A percentile compares a stretch with the other conserved stretches of the same genome.
Evolutionary conservation across 2,888 invertebrate species (phyloP).

Genomic region (Petrophora chlorosata): DNA sequence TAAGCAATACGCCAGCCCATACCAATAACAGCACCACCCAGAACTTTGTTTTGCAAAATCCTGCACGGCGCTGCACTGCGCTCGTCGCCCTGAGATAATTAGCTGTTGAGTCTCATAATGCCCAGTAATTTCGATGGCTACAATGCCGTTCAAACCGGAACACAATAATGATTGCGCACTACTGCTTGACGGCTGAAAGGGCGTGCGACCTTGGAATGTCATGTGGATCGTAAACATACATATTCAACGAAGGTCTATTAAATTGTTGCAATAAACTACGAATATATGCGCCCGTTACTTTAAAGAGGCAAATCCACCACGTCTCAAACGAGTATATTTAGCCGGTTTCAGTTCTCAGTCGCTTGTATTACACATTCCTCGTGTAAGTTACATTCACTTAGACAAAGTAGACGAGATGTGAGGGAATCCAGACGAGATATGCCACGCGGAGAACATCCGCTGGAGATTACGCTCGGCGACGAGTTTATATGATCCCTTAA

Average conservation of each 20-base stretch:
- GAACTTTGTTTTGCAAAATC: too few species aligned
- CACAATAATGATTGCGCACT: too few species aligned
- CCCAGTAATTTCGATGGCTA: too few species aligned
- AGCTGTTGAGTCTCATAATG: too few species aligned
- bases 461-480: conserved; percentile 12
- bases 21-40: too few species aligned
- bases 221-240: conserved; percentile 23
- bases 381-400: conserved; percentile 45
- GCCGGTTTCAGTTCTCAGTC: conserved; percentile 25
- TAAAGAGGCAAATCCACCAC: conserved; percentile 14
- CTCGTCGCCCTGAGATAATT: too few species aligned
- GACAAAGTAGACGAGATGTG: conserved; percentile 47
- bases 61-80: too few species aligned
- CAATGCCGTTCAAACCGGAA: too few species aligned
- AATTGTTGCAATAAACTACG: conserved; percentile 29
- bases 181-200: too few species aligned
- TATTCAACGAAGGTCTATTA: conserved; percentile 23
- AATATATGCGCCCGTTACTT: conserved; percentile 16
- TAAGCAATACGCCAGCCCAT: too few species aligned
- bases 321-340: conserved; percentile 25
- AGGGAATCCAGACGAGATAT: conserved; percentile 41
- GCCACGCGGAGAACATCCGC: conserved; percentile 19
- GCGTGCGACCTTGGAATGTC: conserved; percentile 30
- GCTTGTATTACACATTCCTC: conserved; percentile 51
- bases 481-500: conserved; percentile 18